A percentile compares a stretch with the other conserved stretches of the same genome.
phyloP scores from a whole-genome alignment of 2,797 vertebrate species.

The Antrozous pallidus region DNA sequence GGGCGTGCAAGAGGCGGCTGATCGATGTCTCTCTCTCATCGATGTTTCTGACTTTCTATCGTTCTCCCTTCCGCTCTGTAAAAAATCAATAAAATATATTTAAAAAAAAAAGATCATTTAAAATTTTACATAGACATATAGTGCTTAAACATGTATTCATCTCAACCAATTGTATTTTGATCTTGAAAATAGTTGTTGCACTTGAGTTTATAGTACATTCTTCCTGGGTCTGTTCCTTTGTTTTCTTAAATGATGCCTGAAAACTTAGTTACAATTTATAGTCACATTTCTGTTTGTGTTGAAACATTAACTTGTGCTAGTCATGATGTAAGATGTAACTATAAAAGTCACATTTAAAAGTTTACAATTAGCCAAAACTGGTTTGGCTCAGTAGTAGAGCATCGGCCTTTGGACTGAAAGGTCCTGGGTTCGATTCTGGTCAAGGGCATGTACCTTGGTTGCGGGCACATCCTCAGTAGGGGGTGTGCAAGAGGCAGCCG shows the following conservation, averaged over 20 bases:
- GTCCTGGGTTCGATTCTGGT: too few species aligned
- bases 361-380: slow-evolving; percentile 28
- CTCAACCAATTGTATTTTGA: neutral
- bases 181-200: neutral
- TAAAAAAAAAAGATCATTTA: slow-evolving; percentile 8
- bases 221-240: neutral
- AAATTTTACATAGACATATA: neutral
- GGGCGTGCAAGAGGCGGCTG: too few species aligned
- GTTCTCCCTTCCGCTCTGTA: too few species aligned
- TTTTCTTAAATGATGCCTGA: neutral
- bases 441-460: too few species aligned
- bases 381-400: too few species aligned
- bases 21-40: too few species aligned
- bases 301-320: neutral
- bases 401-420: too few species aligned
- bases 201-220: neutral
- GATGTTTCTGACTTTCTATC: too few species aligned
- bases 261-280: neutral
- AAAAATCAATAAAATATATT: too few species aligned
- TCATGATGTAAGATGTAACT: neutral
- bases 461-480: too few species aligned
- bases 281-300: slow-evolving; percentile 1
- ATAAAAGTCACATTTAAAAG: neutral
- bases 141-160: neutral
- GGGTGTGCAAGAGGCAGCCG: too few species aligned